Evolutionary conservation across 1,140 invertebrate species (phyloP).

Genomic region (Coboldia fuscipes): DNA sequence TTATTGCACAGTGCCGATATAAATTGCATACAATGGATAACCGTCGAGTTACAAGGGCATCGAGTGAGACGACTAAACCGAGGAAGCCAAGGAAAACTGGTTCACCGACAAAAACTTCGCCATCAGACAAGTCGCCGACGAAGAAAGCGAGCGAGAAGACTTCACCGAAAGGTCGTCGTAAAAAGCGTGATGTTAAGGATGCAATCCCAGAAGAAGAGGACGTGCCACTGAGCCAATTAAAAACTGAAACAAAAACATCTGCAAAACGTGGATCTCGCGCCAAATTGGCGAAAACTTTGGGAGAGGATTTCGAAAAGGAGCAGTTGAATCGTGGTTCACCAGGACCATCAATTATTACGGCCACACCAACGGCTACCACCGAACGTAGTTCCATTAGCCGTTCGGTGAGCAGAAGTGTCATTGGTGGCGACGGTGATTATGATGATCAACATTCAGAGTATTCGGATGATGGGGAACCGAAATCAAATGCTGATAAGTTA

Average conservation of each 20-base stretch:
- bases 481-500: conserved; percentile 6
- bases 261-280: neutral
- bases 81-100: neutral
- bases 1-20: no score
- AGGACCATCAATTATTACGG: neutral
- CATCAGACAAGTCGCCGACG: neutral
- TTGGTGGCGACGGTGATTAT: conserved; percentile 13
- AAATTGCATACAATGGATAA: no score
- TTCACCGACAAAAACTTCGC: neutral
- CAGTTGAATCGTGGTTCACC: neutral
- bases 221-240: neutral
- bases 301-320: neutral
- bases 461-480: conserved; percentile 20
- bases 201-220: no score
- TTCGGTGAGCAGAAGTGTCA: conserved; percentile 14
- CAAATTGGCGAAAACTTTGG: neutral
- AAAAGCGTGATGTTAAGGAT: neutral
- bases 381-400: conserved; percentile 13
- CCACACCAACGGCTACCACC: conserved; percentile 3
- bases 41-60: no score
- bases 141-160: neutral
- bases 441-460: conserved; percentile 18
- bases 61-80: no score
- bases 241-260: neutral
- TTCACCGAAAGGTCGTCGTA: neutral